These are phyloP conservation scores for Pseudopleuronectes americanus DNA, from an alignment of 2,797 vertebrate genomes.

Conservation along the genomic window DNA sequence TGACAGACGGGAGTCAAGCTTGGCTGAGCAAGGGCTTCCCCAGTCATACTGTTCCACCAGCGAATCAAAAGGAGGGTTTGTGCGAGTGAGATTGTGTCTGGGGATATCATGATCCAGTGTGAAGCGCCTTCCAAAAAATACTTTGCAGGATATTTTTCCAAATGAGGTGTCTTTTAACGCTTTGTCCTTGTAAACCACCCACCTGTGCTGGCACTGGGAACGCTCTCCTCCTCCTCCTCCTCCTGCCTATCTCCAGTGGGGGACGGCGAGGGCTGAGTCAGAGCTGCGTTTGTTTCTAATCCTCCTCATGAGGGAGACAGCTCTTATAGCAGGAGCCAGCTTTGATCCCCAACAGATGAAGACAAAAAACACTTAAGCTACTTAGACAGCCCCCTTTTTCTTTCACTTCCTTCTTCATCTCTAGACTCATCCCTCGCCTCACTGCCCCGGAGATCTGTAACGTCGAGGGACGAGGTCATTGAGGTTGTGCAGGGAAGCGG, in stretches of 20 bases:
- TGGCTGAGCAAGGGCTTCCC: slow-evolving; percentile 48
- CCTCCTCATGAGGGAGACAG: slow-evolving; percentile 73
- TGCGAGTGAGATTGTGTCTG: slow-evolving; percentile 13
- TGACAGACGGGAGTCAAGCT: slow-evolving; percentile 41
- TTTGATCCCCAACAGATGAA: slow-evolving; percentile 81
- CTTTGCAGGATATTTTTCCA: slow-evolving; percentile 57
- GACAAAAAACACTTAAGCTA: slow-evolving; percentile 78
- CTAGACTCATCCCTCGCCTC: slow-evolving; percentile 60
- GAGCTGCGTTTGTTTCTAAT: slow-evolving; percentile 77
- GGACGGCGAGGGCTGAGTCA: slow-evolving; percentile 24
- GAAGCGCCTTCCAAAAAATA: slow-evolving; percentile 49
- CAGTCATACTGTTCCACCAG: slow-evolving; percentile 19
- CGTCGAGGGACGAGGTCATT: slow-evolving; percentile 59
- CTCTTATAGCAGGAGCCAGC: slow-evolving; percentile 66
- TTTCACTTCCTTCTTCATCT: slow-evolving; percentile 70
- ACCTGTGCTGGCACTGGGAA: slow-evolving; percentile 54
- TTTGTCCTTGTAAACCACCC: slow-evolving; percentile 37
- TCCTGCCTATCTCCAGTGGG: slow-evolving; percentile 35
- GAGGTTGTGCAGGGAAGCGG: slow-evolving; percentile 52
- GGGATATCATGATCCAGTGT: slow-evolving; percentile 36
- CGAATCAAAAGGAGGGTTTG: slow-evolving; percentile 32
- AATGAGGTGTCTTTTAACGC: slow-evolving; percentile 53
- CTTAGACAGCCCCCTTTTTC: slow-evolving; percentile 66
- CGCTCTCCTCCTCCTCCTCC: slow-evolving; percentile 26
- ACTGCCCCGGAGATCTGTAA: slow-evolving; percentile 41